A percentile compares a stretch with the other conserved stretches of the same genome.
These are phyloP conservation scores for Scophthalmus maximus DNA, from an alignment of 2,113 vertebrate species.

Conservation along the genomic window DNA sequence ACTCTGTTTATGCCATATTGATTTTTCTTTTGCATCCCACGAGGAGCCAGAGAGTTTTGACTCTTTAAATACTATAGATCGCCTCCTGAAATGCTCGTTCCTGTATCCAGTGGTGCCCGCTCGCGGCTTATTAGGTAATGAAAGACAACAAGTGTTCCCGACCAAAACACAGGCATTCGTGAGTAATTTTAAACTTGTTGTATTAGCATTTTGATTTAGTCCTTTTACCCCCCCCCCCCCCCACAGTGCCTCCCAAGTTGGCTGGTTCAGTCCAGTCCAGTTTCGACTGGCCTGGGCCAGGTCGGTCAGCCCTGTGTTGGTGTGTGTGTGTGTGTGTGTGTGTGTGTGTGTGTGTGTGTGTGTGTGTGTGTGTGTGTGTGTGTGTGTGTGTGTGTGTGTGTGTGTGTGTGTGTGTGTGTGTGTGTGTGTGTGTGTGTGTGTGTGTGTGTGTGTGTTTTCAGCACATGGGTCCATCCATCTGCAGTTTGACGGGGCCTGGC, in stretches of 20 bases:
- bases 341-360: slow-evolving; percentile 6
- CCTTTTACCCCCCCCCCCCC: slow-evolving; percentile 6
- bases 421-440: not conserved
- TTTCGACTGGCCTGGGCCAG: no score
- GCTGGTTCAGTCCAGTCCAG: slow-evolving; percentile 10
- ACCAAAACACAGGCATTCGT: slow-evolving; percentile 24
- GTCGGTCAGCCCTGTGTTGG: not conserved
- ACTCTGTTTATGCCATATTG: slow-evolving; percentile 24
- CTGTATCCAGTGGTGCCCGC: slow-evolving; percentile 10
- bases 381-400: not conserved
- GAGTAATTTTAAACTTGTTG: slow-evolving; percentile 18
- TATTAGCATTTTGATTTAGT: slow-evolving; percentile 34
- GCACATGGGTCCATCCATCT: slow-evolving; percentile 61
- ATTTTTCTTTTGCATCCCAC: slow-evolving; percentile 30
- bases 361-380: slow-evolving; percentile 9
- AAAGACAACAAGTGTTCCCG: not conserved
- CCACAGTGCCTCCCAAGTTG: slow-evolving; percentile 21
- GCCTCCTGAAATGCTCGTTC: slow-evolving; percentile 29
- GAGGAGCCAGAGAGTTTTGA: slow-evolving; percentile 13
- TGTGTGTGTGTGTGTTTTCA: slow-evolving; percentile 4
- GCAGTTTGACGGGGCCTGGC: slow-evolving; percentile 61
- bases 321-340: not conserved
- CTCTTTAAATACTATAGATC: slow-evolving; percentile 5
- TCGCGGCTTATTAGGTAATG: slow-evolving; percentile 33
- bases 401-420: slow-evolving; percentile 8